These are phyloP conservation scores for Perizoma flavofasciatum DNA, from an alignment of 2,888 invertebrate species.

Conservation along the genomic window DNA sequence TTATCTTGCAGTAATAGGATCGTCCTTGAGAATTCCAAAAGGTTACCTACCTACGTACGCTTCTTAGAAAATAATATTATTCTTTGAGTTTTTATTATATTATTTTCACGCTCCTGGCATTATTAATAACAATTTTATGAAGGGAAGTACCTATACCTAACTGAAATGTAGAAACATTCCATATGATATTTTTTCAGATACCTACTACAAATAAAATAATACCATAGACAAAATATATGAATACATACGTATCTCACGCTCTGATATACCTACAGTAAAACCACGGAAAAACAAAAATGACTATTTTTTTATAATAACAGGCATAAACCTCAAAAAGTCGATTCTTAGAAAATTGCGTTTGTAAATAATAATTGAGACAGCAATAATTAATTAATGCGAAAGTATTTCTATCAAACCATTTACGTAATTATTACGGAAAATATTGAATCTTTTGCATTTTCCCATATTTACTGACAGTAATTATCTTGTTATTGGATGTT, in stretches of 20 bases:
- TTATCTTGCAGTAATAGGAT: constrained; percentile 1
- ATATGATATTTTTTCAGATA: not conserved
- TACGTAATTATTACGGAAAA: not conserved
- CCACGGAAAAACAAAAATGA: not conserved
- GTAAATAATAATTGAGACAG: too few relatives aligned
- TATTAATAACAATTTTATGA: too few relatives aligned
- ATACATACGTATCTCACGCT: too few relatives aligned
- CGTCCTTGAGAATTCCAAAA: constrained; percentile 3
- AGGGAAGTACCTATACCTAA: too few relatives aligned
- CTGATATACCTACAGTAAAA: not conserved
- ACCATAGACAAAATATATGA: too few relatives aligned
- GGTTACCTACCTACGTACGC: too few relatives aligned
- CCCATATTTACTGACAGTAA: constrained; percentile 1
- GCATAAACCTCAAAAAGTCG: not conserved
- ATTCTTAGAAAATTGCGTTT: constrained; percentile 2
- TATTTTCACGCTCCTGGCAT: too few relatives aligned
- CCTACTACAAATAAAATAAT: too few relatives aligned
- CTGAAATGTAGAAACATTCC: not conserved
- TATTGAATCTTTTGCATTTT: constrained; percentile 3
- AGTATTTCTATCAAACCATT: constrained; percentile 8
- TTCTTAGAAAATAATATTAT: constrained; percentile 1
- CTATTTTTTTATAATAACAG: not conserved
- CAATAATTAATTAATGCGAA: not conserved
- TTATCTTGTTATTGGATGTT: not conserved
- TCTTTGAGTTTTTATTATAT: constrained; percentile 3